phyloP scores from a whole-genome alignment of 2,888 invertebrate species.

The Allophyes oxyacanthae region DNA sequence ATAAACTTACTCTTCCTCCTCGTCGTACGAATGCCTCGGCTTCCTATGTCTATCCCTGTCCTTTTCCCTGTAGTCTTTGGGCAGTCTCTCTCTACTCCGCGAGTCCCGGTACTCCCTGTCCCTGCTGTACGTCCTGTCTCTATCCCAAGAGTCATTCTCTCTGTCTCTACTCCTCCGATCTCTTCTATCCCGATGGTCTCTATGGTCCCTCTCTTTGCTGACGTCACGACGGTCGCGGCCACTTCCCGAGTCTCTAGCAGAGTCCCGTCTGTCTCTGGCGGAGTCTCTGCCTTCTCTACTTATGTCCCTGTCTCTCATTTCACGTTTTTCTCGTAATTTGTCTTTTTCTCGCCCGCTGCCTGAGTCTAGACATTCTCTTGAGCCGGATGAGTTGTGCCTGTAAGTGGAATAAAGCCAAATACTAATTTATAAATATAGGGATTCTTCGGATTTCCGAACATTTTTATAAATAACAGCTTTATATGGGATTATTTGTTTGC shows the following conservation, averaged over 20 bases:
- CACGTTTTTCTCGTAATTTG: slow-evolving; percentile 80
- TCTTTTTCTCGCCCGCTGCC: slow-evolving; percentile 87
- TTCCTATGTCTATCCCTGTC: slow-evolving; percentile 88
- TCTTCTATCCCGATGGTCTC: slow-evolving; percentile 73
- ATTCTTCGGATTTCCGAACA: too few species aligned
- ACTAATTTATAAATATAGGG: too few species aligned
- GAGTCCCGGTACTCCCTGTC: slow-evolving; percentile 81
- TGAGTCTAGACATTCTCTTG: slow-evolving; percentile 84
- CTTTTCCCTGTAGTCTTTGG: slow-evolving; percentile 85
- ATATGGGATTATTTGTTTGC: too few species aligned
- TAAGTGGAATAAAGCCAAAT: slow-evolving; percentile 10
- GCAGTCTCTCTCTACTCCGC: slow-evolving; percentile 84
- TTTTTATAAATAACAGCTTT: too few species aligned
- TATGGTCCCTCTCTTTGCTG: slow-evolving; percentile 77
- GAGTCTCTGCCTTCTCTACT: slow-evolving; percentile 83
- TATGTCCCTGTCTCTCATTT: slow-evolving; percentile 77
- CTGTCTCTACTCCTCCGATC: slow-evolving; percentile 77
- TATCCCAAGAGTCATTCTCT: slow-evolving; percentile 79
- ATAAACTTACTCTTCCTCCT: slow-evolving; percentile 91
- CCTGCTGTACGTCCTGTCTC: slow-evolving; percentile 84
- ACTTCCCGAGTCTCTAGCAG: slow-evolving; percentile 83
- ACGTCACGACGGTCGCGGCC: slow-evolving; percentile 81
- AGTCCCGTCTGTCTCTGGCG: slow-evolving; percentile 71
- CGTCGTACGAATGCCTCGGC: slow-evolving; percentile 91
- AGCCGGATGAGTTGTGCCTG: slow-evolving; percentile 86